Conservation (phyloP, 2,888 invertebrate species). For the Athripsodes cinereus region DNA sequence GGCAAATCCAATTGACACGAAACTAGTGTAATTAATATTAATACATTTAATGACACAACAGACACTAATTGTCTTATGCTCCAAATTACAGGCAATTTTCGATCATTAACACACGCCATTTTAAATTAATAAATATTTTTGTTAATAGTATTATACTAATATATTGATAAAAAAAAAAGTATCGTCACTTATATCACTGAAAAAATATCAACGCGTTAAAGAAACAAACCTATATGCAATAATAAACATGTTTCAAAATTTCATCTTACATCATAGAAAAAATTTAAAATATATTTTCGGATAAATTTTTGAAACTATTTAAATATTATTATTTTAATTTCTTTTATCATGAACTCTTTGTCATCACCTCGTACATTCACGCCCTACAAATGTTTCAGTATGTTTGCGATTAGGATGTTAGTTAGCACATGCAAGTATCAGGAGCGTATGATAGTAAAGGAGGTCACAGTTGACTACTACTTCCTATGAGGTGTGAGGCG, state of each 20-base stretch:
- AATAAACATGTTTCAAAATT: too few relatives aligned
- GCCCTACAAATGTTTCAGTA: too few relatives aligned
- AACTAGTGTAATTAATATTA: slow-evolving; percentile 29
- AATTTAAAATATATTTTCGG: too few relatives aligned
- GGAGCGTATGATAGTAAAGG: neutral
- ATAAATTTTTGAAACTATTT: too few relatives aligned
- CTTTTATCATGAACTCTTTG: too few relatives aligned
- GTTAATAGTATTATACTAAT: neutral
- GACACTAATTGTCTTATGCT: slow-evolving; percentile 27
- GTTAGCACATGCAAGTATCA: neutral
- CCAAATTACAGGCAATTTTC: slow-evolving; percentile 32
- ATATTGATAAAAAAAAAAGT: neutral
- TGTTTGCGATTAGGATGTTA: too few relatives aligned
- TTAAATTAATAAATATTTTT: slow-evolving; percentile 21
- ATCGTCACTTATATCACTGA: neutral
- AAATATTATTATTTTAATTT: too few relatives aligned
- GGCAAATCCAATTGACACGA: slow-evolving; percentile 50
- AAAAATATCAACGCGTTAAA: too few relatives aligned
- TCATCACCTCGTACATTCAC: too few relatives aligned
- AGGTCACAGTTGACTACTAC: neutral
- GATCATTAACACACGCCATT: slow-evolving; percentile 40
- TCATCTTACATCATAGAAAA: too few relatives aligned
- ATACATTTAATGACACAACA: slow-evolving; percentile 33
- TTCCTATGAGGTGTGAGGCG: neutral
- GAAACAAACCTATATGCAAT: too few relatives aligned